Conservation (phyloP, 1,140 invertebrate species). For the Panagrolaimus sp. region DNA sequence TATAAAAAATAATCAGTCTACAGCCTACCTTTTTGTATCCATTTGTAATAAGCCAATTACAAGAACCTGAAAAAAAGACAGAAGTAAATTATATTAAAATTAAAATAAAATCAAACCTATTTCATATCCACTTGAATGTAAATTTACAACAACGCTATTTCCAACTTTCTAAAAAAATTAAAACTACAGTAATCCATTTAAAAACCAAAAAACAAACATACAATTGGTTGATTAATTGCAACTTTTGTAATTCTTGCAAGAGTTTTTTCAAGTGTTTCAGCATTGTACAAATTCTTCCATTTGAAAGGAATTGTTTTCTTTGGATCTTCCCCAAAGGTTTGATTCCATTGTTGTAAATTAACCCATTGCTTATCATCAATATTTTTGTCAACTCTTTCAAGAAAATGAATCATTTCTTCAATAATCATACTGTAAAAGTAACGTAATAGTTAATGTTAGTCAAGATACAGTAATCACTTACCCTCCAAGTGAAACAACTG, state of each 20-base stretch:
- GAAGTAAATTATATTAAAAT: too few species aligned
- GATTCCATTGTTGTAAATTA: background rate
- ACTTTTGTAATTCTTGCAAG: conserved; percentile 82
- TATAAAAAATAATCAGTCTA: too few species aligned
- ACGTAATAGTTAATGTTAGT: conserved; percentile 18
- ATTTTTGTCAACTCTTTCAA: conserved; percentile 67
- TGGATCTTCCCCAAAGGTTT: background rate
- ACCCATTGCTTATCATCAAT: conserved; percentile 5
- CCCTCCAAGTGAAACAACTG: conserved; percentile 87
- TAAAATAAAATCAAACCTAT: too few species aligned
- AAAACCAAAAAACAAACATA: conserved; percentile 60
- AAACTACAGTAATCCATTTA: conserved; percentile 20
- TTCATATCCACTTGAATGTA: background rate
- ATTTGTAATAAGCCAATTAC: conserved; percentile 85
- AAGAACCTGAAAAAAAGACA: too few species aligned
- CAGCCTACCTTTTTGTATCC: too few species aligned
- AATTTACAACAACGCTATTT: background rate
- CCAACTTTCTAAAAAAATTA: conserved; percentile 17
- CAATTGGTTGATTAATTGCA: conserved; percentile 88
- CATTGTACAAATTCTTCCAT: conserved; percentile 82
- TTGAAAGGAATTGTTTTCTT: conserved; percentile 66
- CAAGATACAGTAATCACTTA: conserved; percentile 53
- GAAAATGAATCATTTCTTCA: conserved; percentile 85
- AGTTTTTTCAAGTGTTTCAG: conserved; percentile 74
- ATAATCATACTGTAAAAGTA: conserved; percentile 72